Percentiles rank a stretch among this genome's conserved stretches.
These are phyloP conservation scores for Probosciger aterrimus DNA, from an alignment of 2,113 vertebrate species.

Conservation along the genomic window DNA sequence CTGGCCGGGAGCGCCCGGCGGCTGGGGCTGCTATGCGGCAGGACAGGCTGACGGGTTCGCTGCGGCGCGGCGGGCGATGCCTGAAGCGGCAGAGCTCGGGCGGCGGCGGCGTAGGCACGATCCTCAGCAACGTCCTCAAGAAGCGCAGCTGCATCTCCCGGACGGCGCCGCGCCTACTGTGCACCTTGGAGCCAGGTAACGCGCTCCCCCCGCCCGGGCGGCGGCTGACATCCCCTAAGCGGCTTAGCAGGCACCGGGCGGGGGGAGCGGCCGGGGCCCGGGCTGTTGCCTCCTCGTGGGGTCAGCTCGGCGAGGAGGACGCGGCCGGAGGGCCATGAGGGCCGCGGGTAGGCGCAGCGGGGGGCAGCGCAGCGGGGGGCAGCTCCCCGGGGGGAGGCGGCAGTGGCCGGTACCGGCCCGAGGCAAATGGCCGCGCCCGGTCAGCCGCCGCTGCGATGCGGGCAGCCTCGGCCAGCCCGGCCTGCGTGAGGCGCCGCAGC, in stretches of 20 bases:
- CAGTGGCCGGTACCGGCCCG: background rate
- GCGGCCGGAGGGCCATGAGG: background rate
- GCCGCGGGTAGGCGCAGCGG: background rate
- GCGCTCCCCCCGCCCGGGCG: background rate
- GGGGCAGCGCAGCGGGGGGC: background rate
- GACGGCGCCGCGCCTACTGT: constrained; percentile 92
- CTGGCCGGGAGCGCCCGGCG: background rate
- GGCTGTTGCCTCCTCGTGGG: background rate
- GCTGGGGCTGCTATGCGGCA: constrained; percentile 81
- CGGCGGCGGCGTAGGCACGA: constrained; percentile 86
- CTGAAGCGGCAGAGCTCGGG: constrained; percentile 79
- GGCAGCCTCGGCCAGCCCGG: background rate
- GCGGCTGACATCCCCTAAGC: background rate
- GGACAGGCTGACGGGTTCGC: constrained; percentile 77
- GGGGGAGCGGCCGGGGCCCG: background rate
- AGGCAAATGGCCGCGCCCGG: background rate
- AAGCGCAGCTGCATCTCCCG: constrained; percentile 93
- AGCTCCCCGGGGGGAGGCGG: background rate
- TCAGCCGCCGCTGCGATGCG: background rate
- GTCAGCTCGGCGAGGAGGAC: background rate
- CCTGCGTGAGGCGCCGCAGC: background rate
- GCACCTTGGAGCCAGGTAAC: constrained; percentile 96
- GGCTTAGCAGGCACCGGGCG: background rate
- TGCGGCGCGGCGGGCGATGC: constrained; percentile 83
- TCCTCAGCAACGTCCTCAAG: constrained; percentile 95